Base-by-base conservation (phyloP, 2,888 invertebrate species). In the Erebia ligea region DNA sequence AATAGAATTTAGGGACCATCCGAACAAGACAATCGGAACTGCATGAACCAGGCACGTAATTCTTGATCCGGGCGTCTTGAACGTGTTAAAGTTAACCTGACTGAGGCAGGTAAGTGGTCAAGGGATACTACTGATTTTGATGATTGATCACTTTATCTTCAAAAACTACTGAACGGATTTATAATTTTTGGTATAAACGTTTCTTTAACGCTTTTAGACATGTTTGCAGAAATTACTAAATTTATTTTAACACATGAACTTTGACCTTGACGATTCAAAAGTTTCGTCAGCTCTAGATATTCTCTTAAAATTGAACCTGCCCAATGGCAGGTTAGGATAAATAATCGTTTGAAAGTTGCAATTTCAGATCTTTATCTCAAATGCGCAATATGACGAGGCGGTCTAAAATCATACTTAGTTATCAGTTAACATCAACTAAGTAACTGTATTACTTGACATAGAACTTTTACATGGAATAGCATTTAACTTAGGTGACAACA, bases 101-200 rank as follows among this genome's bases (percentile, higher is more conserved):
- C 25, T 42, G 64, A 54, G 42, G 61, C 59, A 63, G 73, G 73
- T 73, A 73, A 73, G 73, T 73, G 73, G 70, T 73, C 70, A 64
- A 61, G 48, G 5, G 34, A 59, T 19, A 19, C 13, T 65, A 48
- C 52, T 70, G 40, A 64, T 42, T 63, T 50, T 56, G 63, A 62
- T 9, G 48, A 62, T 62, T 70, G 73, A 73, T 70, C 65, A 73
- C 67, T 65, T 45, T 17, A 52, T 50, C 21, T 15, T 40, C 64
- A 48, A 69, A 64, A 54, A 59, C 69, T 59, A 72, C 69, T 67
- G 70, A 70, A 73, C 21, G 1, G 48, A 62, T 62, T 62, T 48
- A 13, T 17, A 25, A 57, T 57, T 25, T 57, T 54, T 54, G 19
- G 10, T 54, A 19, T 15, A 57, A 57, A 57, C 21, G 0, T 21